Conservation (phyloP, 2,888 invertebrate genomes). For the Drosophila ustulata region DNA sequence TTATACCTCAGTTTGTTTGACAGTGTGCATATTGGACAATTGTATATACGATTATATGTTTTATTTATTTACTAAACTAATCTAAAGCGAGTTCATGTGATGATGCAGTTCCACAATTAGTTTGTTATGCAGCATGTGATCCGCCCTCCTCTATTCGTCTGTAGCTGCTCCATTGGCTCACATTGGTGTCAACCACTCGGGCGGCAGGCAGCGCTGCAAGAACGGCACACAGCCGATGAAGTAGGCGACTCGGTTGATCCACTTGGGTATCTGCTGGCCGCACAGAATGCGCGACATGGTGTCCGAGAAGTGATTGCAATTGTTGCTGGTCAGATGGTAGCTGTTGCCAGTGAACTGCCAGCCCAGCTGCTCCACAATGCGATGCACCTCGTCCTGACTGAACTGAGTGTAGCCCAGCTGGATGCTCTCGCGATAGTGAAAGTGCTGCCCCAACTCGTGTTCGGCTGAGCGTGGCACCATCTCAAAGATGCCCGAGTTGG, state of each 20-base stretch:
- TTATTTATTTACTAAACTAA: not conserved
- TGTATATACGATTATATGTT: not conserved
- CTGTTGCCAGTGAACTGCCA: conserved; percentile 97
- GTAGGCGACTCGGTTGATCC: conserved; percentile 93
- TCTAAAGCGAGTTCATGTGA: too few relatives aligned
- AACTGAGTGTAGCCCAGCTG: conserved; percentile 98
- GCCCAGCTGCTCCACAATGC: conserved; percentile 94
- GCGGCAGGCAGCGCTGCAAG: conserved; percentile 96
- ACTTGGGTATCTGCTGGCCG: conserved; percentile 96
- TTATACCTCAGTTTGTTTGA: not conserved
- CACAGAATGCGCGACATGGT: conserved; percentile 94
- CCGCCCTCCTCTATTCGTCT: too few relatives aligned
- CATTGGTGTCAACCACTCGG: conserved; percentile 78
- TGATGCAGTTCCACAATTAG: too few relatives aligned
- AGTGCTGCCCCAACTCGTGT: conserved; percentile 96
- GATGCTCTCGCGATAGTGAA: conserved; percentile 95
- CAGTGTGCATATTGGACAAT: not conserved
- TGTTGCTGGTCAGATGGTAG: conserved; percentile 95
- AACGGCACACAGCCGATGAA: conserved; percentile 94
- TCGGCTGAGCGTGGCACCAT: conserved; percentile 94
- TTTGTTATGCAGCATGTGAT: too few relatives aligned
- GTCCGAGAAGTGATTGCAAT: conserved; percentile 98
- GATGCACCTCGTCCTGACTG: conserved; percentile 94
- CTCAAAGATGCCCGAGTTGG: conserved; percentile 97
- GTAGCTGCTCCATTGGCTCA: not conserved